phyloP scores from a whole-genome alignment of 2,888 invertebrate species.

The Timema podura region DNA sequence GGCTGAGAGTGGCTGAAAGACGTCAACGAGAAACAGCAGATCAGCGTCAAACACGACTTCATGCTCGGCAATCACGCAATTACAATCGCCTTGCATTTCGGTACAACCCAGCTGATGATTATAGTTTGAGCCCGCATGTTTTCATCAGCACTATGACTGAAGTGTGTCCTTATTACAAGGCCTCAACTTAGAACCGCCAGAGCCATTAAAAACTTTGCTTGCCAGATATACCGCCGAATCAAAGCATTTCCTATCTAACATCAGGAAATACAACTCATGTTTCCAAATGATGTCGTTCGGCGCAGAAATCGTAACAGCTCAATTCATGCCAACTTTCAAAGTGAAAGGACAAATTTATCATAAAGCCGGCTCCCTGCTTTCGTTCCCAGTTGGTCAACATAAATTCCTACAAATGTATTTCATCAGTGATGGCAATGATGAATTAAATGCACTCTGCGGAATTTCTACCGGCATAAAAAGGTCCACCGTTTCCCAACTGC shows the following conservation, averaged over 20 bases:
- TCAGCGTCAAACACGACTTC: constrained; percentile 25
- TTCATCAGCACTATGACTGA: constrained; percentile 15
- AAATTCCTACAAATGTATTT: constrained; percentile 20
- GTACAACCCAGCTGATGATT: constrained; percentile 26
- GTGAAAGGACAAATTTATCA: not conserved
- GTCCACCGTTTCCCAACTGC: constrained; percentile 17
- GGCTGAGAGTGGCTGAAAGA: constrained; percentile 27
- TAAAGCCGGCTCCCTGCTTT: constrained; percentile 17
- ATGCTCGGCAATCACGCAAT: constrained; percentile 24
- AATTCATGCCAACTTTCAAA: constrained; percentile 13
- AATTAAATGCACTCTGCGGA: constrained; percentile 14
- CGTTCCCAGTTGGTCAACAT: constrained; percentile 7
- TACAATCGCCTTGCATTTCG: constrained; percentile 28
- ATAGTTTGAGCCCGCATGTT: constrained; percentile 22
- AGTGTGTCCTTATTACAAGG: constrained; percentile 20
- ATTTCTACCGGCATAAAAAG: constrained; percentile 20
- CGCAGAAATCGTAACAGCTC: constrained; percentile 2
- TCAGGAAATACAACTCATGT: not conserved
- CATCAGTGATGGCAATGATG: constrained; percentile 17
- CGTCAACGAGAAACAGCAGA: constrained; percentile 28
- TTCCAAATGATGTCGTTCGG: not conserved
- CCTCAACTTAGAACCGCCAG: constrained; percentile 25
- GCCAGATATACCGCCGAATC: constrained; percentile 21
- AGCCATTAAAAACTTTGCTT: constrained; percentile 26
- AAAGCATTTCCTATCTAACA: constrained; percentile 16